Evolutionary conservation across 2,888 invertebrate species (phyloP), one percentile per base, ranked within the genome.

Genomic region (Ochlodes sylvanus): DNA sequence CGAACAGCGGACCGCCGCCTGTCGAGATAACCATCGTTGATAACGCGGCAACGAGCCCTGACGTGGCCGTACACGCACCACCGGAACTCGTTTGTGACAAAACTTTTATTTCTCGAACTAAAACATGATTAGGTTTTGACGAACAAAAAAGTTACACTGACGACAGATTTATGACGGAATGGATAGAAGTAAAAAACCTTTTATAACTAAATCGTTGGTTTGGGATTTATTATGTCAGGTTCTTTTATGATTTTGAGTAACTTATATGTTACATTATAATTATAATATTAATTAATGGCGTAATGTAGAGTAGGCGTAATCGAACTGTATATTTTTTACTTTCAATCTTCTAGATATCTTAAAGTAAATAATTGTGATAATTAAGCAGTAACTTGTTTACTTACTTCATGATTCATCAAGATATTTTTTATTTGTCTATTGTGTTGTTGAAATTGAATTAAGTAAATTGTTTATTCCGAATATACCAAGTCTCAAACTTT

Each of bases 11-110:
- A 87, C 85, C 84, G 84, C 80, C 83, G 83, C 80, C 85, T 83
- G 87, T 90, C 89, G 81, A 86, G 90, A 91, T 90, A 86, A 83
- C 71, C 79, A 91, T 91, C 91, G 77, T 82, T 82, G 88, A 89
- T 90, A 88, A 87, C 84, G 81, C 80, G 83, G 85, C 84, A 90
- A 88, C 88, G 86, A 88, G 86, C 81, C 80, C 82, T 79, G 83
- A 85, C 86, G 85, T 85, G 83, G 80, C 82, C 78, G 87, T 87
- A 88, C 81, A 77, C 55, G 79, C 79, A 78, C 68, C 74, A 66
- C 73, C 82, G 79, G 69, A 86, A 80, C 63, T 60, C 27, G 55
- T 71, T 67, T 55, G 34, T 15, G 52, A 61, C 54, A 54, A 67
- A 60, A 47, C 19, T 61, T 64, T 55, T 68, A 63, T 38, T 42